Conservation (phyloP, 2,888 invertebrate genomes). For the Pristionchus fissidentatus region DNA sequence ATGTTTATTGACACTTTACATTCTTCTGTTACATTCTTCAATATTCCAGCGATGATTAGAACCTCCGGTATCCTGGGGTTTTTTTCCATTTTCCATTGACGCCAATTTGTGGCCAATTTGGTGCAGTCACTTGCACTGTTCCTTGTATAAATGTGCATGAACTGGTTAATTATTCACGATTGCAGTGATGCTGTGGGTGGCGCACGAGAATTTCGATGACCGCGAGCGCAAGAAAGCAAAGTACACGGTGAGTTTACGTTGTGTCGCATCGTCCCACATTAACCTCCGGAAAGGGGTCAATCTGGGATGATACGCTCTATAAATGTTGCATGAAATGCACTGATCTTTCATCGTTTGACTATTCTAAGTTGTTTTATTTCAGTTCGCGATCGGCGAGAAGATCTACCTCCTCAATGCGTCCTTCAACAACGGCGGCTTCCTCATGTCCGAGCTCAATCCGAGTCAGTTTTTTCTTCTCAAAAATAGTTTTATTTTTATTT, state of each 20-base stretch:
- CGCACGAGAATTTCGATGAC: conserved; percentile 32
- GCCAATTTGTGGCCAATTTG: not conserved
- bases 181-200: conserved; percentile 23
- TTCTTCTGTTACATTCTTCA: too few relatives aligned
- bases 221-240: not conserved
- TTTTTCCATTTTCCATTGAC: not conserved
- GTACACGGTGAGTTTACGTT: conserved; percentile 13
- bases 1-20: too few relatives aligned
- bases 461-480: not conserved
- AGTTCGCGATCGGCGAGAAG: conserved; percentile 3
- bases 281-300: too few relatives aligned
- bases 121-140: not conserved
- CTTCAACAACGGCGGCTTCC: conserved; percentile 23
- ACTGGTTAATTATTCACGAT: not conserved
- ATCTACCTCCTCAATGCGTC: conserved; percentile 21
- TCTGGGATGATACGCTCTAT: too few relatives aligned
- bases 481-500: not conserved
- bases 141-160: not conserved
- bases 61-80: too few relatives aligned
- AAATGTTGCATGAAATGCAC: too few relatives aligned
- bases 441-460: conserved; percentile 1
- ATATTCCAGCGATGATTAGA: too few relatives aligned
- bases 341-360: too few relatives aligned
- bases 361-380: too few relatives aligned
- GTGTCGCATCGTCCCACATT: not conserved